Conservation (phyloP, 2,797 vertebrate genomes). For the Hypotaenidia philippensis region DNA sequence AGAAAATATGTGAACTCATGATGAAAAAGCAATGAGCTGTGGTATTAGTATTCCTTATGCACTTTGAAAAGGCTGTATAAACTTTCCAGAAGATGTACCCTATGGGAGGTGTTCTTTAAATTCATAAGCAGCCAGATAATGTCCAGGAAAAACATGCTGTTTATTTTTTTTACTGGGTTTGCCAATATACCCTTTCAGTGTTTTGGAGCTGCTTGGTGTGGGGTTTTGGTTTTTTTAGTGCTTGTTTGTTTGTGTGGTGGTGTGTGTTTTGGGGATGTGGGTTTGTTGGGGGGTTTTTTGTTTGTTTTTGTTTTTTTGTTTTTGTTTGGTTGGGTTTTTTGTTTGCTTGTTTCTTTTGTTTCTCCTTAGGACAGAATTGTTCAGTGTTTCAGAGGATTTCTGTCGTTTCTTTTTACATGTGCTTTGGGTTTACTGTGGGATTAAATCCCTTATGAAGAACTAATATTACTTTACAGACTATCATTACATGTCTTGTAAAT, state of each 20-base stretch:
- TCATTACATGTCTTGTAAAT: background rate
- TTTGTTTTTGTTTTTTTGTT: background rate
- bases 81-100: background rate
- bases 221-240: background rate
- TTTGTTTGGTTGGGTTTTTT: background rate
- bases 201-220: background rate
- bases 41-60: constrained; percentile 35
- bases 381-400: background rate
- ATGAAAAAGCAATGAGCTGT: constrained; percentile 65
- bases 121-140: background rate
- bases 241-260: no score
- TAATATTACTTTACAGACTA: background rate
- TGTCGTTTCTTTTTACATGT: background rate
- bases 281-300: background rate
- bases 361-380: background rate
- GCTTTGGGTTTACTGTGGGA: background rate
- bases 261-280: background rate
- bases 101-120: background rate
- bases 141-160: background rate
- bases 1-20: constrained; percentile 53
- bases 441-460: background rate
- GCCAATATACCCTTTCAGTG: background rate
- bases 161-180: background rate
- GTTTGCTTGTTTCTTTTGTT: no score
- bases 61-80: constrained; percentile 12